Percentiles rank a stretch among this genome's conserved stretches.
These are phyloP conservation scores for Puntigrus tetrazona DNA, from an alignment of 2,113 vertebrate genomes.

Conservation along the genomic window DNA sequence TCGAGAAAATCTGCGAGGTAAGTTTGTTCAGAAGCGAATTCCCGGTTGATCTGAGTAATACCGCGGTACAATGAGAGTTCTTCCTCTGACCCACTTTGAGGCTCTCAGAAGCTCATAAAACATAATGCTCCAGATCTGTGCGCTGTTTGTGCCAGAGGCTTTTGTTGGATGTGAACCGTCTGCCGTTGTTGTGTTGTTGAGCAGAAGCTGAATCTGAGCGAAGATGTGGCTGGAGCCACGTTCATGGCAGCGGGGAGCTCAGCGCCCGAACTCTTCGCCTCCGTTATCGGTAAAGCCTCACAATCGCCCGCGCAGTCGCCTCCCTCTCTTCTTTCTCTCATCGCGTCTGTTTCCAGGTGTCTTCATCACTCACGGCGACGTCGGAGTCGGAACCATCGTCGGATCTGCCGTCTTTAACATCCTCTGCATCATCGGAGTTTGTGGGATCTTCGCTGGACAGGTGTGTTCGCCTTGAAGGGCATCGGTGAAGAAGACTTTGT, in stretches of 20 bases:
- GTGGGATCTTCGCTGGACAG: constrained; percentile 95
- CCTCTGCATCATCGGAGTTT: constrained; percentile 96
- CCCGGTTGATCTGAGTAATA: background rate
- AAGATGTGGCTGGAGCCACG: constrained; percentile 96
- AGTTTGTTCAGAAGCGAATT: constrained; percentile 32
- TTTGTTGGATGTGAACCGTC: background rate
- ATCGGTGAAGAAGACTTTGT: too few species aligned
- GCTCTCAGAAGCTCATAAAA: constrained; percentile 6
- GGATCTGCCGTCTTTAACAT: constrained; percentile 98
- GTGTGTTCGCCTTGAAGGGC: constrained; percentile 70
- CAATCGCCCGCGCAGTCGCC: background rate
- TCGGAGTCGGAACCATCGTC: constrained; percentile 96
- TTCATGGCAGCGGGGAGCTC: constrained; percentile 99
- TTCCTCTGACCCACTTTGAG: background rate
- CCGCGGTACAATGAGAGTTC: background rate
- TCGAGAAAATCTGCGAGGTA: constrained; percentile 99
- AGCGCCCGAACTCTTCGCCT: constrained; percentile 95
- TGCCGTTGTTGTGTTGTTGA: constrained; percentile 43
- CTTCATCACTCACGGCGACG: constrained; percentile 96
- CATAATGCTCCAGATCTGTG: background rate
- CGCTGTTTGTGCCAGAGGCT: background rate
- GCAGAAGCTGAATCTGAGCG: constrained; percentile 93
- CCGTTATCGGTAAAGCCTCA: constrained; percentile 84
- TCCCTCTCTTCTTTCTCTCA: background rate
- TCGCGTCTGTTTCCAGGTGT: constrained; percentile 80